These are phyloP conservation scores for Cacoxenus indagator DNA, from an alignment of 2,888 invertebrate species.

Conservation along the genomic window DNA sequence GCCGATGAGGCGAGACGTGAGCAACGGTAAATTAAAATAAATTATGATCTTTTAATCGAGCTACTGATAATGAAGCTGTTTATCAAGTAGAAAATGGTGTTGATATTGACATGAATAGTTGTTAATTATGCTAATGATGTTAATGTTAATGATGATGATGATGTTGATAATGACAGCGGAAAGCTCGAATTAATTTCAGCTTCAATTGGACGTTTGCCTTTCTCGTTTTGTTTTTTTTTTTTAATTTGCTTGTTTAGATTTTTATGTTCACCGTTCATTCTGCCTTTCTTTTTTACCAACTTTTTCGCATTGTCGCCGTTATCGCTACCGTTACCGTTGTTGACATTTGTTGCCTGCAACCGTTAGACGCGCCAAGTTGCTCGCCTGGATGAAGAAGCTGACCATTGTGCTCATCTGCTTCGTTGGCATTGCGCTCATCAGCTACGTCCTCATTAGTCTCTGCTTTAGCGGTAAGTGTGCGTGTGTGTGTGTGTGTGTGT, in stretches of 20 bases:
- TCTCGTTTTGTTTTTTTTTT: no score
- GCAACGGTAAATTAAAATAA: conserved; percentile 51
- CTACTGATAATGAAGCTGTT: no score
- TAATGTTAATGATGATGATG: no score
- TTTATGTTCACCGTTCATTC: neutral
- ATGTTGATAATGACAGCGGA: no score
- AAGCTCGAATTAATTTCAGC: no score
- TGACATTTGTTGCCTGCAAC: conserved; percentile 1
- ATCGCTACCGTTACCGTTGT: neutral
- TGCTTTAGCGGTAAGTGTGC: conserved; percentile 66
- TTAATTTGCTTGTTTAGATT: no score
- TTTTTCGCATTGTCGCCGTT: neutral
- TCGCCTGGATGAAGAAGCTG: conserved; percentile 68
- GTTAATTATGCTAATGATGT: no score
- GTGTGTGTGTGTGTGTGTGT: no score
- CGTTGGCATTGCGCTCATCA: conserved; percentile 65
- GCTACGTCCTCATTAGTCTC: conserved; percentile 67
- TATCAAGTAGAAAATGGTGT: neutral
- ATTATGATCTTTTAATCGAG: neutral
- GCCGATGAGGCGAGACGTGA: conserved; percentile 65
- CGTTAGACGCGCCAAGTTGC: conserved; percentile 61
- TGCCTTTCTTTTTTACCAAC: conserved; percentile 7
- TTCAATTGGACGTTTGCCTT: no score
- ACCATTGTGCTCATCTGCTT: conserved; percentile 68
- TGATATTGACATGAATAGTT: no score